Evolutionary conservation across 2,113 vertebrate genomes (phyloP), one percentile per base, ranked within the genome.

Genomic region (Hipposideros armiger): DNA sequence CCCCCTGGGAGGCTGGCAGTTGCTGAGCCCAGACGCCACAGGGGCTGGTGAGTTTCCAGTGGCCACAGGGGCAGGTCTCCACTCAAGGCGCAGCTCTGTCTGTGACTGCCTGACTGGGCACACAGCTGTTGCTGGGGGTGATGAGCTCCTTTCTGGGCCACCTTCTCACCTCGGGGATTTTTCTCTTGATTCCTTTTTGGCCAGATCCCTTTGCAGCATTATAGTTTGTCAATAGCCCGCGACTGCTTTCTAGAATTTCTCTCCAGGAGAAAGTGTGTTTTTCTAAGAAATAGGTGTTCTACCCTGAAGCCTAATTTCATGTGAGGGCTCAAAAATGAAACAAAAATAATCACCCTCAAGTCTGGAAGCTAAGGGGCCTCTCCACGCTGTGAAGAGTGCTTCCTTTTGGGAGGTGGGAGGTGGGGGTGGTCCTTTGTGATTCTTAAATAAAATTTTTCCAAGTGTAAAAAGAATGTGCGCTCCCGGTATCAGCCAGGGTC

Each of bases 201-300:
- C 94, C 85, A 95, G 88, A 89, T 52, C 87, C 95, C 90, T 97
- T 97, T 90, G 50, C 88, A 92, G 88, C 62, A 93, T 98, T 98
- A 96, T 73, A 91, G 77, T 97, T 97, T 97, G 58, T 97, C 88
- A 97, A 95, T 94, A 97, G 86, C 96, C 92, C 76, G n/a, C 76
- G 67, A 92, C 90, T 96, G 77, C 97, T 96, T 98, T 98, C 97
- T 98, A 98, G 97, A 97, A 97, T 97, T 98, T 97, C 95, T 98
- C 96, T 87, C 96, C 89, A 76, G 90, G 86, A 84, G 81, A 94
- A 94, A 96, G 56, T 97, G 76, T 81, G 91, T 97, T 98, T 97
- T 97, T 95, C 97, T 98, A 97, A 98, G 94, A 81, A 98, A 94
- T 97, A 97, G 97, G 28, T 95, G 94, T 96, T 98, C 78, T 94